These are phyloP conservation scores for Raphicerus campestris DNA, from an alignment of 2,113 vertebrate species.

Conservation along the genomic window DNA sequence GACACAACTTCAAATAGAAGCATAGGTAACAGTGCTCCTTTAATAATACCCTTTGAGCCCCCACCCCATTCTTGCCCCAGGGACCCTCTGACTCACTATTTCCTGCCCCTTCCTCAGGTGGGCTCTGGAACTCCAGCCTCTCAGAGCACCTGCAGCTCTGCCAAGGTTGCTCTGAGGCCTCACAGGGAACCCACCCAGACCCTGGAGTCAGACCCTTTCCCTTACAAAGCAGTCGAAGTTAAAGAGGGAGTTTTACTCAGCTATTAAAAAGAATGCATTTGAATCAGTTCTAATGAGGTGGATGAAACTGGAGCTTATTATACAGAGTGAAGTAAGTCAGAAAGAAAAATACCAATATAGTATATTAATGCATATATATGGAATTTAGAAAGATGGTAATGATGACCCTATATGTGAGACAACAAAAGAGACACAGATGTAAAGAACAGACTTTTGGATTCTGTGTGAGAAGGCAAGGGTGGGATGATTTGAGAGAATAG, in stretches of 20 bases:
- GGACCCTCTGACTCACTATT: not conserved
- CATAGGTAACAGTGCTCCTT: not conserved
- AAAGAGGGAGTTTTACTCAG: not conserved
- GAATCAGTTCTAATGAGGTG: not conserved
- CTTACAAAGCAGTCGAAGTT: not conserved
- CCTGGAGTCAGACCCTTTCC: not conserved
- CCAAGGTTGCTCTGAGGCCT: too few relatives aligned
- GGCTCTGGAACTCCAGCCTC: too few relatives aligned
- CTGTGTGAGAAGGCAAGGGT: not conserved
- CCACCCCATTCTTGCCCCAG: too few relatives aligned
- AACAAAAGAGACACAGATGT: not conserved
- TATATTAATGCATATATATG: not conserved
- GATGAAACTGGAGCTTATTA: not conserved
- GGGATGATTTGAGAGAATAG: not conserved
- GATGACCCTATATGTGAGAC: not conserved
- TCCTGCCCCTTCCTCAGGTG: not conserved
- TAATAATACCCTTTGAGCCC: not conserved
- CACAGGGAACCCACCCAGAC: rapidly evolving
- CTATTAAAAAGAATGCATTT: not conserved
- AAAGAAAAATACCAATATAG: not conserved
- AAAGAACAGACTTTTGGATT: not conserved
- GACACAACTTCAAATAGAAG: not conserved
- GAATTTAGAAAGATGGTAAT: not conserved
- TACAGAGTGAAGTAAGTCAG: not conserved
- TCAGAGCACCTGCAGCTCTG: not conserved